Percentiles rank a stretch among this genome's conserved stretches.
Evolutionary conservation across 2,888 invertebrate genomes (phyloP).

Genomic region (Strigamia crassipes): DNA sequence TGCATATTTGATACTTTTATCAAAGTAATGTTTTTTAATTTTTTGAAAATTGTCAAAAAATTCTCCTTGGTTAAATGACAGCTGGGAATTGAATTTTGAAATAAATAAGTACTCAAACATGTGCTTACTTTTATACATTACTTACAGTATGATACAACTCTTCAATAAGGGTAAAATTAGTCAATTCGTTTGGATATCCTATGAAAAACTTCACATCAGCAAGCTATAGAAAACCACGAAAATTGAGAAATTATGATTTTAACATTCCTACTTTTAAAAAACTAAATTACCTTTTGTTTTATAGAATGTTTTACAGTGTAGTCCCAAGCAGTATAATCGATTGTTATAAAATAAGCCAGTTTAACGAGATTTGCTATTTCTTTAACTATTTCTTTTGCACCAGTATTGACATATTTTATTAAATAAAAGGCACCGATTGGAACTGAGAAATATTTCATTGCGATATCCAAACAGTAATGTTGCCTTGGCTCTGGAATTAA

Average conservation of each 20-base stretch:
- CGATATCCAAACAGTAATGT: background rate
- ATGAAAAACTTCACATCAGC: background rate
- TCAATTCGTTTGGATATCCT: constrained; percentile 29
- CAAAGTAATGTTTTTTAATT: constrained; percentile 34
- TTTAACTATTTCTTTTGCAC: background rate
- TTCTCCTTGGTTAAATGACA: background rate
- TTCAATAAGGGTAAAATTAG: background rate
- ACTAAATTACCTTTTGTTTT: constrained; percentile 15
- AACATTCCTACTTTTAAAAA: background rate
- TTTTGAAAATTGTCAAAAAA: constrained; percentile 35
- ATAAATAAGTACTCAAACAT: background rate
- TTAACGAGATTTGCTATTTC: background rate
- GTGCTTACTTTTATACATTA: background rate
- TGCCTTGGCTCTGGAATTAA: background rate
- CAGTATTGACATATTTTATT: constrained; percentile 4
- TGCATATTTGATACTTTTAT: constrained; percentile 19
- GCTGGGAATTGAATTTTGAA: background rate
- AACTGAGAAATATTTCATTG: constrained; percentile 29
- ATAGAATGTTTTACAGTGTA: background rate
- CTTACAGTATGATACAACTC: background rate
- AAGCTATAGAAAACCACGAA: background rate
- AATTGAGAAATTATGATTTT: background rate
- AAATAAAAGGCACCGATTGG: constrained; percentile 28
- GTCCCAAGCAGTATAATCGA: background rate
- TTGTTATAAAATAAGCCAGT: background rate